phyloP scores from a whole-genome alignment of 2,113 vertebrate genomes.

The Mesoclemmys tuberculata region DNA sequence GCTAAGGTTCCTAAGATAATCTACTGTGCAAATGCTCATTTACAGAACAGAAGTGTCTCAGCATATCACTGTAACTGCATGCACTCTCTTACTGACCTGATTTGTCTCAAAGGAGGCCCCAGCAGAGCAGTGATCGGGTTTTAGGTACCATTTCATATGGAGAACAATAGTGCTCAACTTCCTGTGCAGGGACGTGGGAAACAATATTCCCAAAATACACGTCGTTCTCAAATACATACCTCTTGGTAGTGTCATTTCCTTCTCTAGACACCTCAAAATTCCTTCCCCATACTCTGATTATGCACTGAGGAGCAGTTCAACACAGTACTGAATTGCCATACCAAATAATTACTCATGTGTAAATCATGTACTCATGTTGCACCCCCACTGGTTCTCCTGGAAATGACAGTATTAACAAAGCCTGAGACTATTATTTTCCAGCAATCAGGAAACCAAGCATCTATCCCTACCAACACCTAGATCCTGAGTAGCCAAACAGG shows the following conservation, averaged over 20 bases:
- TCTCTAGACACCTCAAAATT: conserved; percentile 43
- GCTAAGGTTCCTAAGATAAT: background rate
- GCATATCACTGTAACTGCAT: background rate
- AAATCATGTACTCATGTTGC: background rate
- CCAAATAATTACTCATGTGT: conserved; percentile 28
- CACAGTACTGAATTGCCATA: conserved; percentile 38
- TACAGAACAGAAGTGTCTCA: background rate
- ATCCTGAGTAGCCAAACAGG: background rate
- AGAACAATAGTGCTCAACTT: background rate
- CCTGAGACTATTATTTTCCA: background rate
- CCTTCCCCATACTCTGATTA: conserved; percentile 40
- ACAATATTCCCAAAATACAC: background rate
- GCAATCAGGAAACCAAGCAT: conserved; percentile 47
- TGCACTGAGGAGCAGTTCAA: conserved; percentile 34
- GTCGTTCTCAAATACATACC: background rate
- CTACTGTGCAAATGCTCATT: background rate
- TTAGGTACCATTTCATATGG: background rate
- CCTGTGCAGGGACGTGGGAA: background rate
- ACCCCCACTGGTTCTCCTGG: conserved; percentile 30
- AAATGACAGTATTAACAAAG: background rate
- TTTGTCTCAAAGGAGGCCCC: background rate
- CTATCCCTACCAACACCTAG: background rate
- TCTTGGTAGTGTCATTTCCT: conserved; percentile 60
- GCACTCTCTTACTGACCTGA: background rate
- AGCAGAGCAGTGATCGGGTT: background rate